A percentile compares a stretch with the other conserved stretches of the same genome.
Evolutionary conservation across 2,113 vertebrate genomes (phyloP).

Genomic region (human (Homo sapiens)): DNA sequence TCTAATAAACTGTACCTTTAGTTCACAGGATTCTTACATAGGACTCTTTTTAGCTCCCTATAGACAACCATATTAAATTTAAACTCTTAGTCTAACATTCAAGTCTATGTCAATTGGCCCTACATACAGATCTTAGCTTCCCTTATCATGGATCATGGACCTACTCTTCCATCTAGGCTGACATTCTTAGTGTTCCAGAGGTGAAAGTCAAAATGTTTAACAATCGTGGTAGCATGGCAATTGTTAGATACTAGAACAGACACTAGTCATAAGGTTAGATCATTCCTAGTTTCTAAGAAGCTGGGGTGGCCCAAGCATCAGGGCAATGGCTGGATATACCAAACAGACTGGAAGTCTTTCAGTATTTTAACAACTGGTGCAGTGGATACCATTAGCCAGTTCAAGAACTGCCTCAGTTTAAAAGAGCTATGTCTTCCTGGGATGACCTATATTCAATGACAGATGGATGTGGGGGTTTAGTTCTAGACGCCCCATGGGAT

Average conservation of each 20-base stretch:
- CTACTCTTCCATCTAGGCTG: neutral
- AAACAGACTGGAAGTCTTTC: neutral
- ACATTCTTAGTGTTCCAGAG: neutral
- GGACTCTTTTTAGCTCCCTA: neutral
- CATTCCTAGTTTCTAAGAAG: neutral
- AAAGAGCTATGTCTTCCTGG: neutral
- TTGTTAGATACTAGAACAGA: neutral
- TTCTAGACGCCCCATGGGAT: neutral
- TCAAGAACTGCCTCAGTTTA: neutral
- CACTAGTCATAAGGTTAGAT: neutral
- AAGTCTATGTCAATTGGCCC: neutral
- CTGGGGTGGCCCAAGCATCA: neutral
- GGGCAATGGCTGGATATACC: neutral
- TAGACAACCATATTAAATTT: neutral
- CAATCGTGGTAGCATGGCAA: neutral
- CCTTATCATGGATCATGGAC: neutral
- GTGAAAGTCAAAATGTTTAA: neutral
- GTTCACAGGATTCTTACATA: neutral
- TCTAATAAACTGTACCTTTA: neutral
- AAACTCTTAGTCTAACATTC: neutral
- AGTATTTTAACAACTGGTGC: neutral
- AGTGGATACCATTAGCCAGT: neutral
- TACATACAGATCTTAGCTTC: neutral
- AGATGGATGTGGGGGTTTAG: neutral
- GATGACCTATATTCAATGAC: neutral